Evolutionary conservation across 64 coral and sea anemone species (phyloP).

Genomic region (Pachyseris speciosa): DNA sequence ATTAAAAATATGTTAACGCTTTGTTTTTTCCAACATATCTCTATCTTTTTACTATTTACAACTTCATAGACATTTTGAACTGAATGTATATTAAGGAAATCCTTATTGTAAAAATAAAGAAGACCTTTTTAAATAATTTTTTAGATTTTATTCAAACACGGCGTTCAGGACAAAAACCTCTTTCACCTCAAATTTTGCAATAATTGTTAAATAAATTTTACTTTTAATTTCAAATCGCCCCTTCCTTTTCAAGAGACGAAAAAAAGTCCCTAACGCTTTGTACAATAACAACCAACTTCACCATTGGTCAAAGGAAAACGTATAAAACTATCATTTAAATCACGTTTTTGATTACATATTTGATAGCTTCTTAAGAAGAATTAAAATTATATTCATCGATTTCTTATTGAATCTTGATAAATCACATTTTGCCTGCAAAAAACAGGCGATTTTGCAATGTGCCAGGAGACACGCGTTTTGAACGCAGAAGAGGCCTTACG

Average conservation of each 20-base stretch:
- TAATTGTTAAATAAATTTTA: slow-evolving; percentile 1
- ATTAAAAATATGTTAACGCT: slow-evolving; percentile 29
- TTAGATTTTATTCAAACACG: slow-evolving; percentile 2
- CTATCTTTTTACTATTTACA: slow-evolving; percentile 40
- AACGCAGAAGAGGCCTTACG: neutral
- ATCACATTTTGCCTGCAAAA: neutral
- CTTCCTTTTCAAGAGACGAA: neutral
- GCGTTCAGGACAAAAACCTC: neutral
- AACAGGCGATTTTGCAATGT: neutral
- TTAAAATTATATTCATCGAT: neutral
- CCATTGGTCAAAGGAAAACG: neutral
- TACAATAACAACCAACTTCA: neutral
- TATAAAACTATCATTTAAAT: neutral
- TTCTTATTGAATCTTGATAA: neutral
- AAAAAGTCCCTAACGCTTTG: neutral
- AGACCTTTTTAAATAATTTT: slow-evolving; percentile 25
- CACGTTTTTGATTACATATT: neutral
- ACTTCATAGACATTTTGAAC: slow-evolving; percentile 24
- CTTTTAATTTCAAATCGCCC: slow-evolving; percentile 1
- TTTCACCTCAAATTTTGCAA: neutral
- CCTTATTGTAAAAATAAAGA: slow-evolving; percentile 16
- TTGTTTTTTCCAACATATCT: slow-evolving; percentile 38
- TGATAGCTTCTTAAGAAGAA: neutral
- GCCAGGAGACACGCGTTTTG: neutral
- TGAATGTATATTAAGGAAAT: neutral